These are phyloP conservation scores for Dexiosoma caninum DNA, from an alignment of 2,888 invertebrate species.

Conservation along the genomic window DNA sequence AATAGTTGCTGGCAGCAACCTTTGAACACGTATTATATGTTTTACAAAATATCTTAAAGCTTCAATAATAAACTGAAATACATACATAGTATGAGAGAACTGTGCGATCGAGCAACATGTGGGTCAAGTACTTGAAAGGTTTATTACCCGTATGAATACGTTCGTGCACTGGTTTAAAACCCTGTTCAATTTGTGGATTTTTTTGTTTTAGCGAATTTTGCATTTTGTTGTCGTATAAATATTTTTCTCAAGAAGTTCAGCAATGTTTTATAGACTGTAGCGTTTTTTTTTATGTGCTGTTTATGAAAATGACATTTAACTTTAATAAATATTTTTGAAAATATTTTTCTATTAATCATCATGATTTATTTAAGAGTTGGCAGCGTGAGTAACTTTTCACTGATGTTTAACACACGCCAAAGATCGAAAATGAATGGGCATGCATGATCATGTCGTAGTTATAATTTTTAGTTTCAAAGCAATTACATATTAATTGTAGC, in stretches of 20 bases:
- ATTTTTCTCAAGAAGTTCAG: constrained; percentile 36
- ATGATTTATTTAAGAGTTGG: background rate
- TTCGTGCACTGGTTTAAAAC: background rate
- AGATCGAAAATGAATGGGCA: too few relatives aligned
- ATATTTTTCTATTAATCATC: background rate
- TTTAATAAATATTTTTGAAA: background rate
- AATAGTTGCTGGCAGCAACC: constrained; percentile 20
- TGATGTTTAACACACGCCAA: too few relatives aligned
- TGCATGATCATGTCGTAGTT: too few relatives aligned
- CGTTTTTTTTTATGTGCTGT: background rate
- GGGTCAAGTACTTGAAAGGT: constrained; percentile 62
- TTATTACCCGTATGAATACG: constrained; percentile 11
- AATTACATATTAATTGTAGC: background rate
- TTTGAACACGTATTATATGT: constrained; percentile 59
- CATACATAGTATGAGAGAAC: constrained; percentile 12
- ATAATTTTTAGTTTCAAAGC: background rate
- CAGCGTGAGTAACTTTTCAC: too few relatives aligned
- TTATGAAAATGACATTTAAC: background rate
- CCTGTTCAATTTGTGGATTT: background rate
- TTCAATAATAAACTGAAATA: background rate
- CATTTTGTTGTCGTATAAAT: constrained; percentile 24
- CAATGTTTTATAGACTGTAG: background rate
- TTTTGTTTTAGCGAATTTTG: background rate
- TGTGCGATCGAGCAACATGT: constrained; percentile 57
- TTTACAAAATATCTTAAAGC: constrained; percentile 29